Evolutionary conservation across 2,113 vertebrate genomes (phyloP), one percentile per base, ranked within the genome.

Genomic region (Tyrannus savana): DNA sequence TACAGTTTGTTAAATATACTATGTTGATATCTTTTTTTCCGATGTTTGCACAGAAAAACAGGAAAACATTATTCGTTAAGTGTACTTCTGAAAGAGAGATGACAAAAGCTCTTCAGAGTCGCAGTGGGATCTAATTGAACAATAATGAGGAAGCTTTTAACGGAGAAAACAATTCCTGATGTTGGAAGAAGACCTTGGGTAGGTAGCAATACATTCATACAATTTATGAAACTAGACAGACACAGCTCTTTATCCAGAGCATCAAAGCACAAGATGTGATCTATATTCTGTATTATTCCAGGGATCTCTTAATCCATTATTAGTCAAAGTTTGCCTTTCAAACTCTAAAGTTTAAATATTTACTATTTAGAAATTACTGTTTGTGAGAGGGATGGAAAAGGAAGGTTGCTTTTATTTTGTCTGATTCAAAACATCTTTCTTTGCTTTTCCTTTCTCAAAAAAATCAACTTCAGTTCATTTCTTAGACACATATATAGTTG

Each of bases 1-100:
- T 83, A 55, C 49, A 76, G 62, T 85, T 91, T 92, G 76, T 93
- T 96, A 92, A 90, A 84, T 88, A 88, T 50, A 85, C 46, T 31
- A 21, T 72, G 39, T 74, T 71, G 79, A 56, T 92, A 78, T 71
- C 83, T 92, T 93, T 88, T 94, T 58, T 93, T 84, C 84, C 69
- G 49, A 74, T 87, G 56, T 87, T 89, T 92, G 68, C 74, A 78
- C 47, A 87, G 59, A 90, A 84, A 86, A 84, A 19, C 35, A 94
- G 63, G 49, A 69, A 86, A 93, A 55, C 30, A 49, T 81, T 85
- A 31, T 75, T 93, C 16, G 37, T 60, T 86, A 77, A 75, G 41
- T 92, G 75, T 63, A 69, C 12, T 80, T 85, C 41, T 53, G 35
- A 41, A 83, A 63, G 24, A 78, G 60, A 85, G 94, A 78, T 72